phyloP scores from a whole-genome alignment of 2,888 invertebrate species.

The Phasia obesa region DNA sequence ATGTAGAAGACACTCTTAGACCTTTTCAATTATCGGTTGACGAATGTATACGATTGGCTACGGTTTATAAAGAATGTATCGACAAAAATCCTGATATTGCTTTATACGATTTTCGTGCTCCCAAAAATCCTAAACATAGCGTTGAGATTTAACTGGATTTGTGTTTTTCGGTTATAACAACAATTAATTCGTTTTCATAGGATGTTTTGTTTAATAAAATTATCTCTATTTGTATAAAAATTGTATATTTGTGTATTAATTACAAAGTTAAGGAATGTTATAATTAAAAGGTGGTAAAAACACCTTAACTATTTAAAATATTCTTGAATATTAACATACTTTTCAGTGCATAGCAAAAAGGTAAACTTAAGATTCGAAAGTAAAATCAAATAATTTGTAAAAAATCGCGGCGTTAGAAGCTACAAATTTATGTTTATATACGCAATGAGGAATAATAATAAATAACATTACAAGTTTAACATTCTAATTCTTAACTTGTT shows the following conservation, averaged over 20 bases:
- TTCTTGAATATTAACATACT: no score
- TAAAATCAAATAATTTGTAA: no score
- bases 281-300: not conserved
- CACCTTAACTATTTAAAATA: no score
- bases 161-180: slow-evolving; percentile 22
- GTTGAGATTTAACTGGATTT: not conserved
- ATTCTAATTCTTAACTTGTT: no score
- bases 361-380: no score
- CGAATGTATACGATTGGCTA: slow-evolving; percentile 90
- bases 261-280: slow-evolving; percentile 4
- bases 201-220: slow-evolving; percentile 55
- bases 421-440: no score
- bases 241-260: slow-evolving; percentile 27
- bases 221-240: slow-evolving; percentile 28
- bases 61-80: slow-evolving; percentile 89
- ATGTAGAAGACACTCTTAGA: slow-evolving; percentile 87
- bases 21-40: slow-evolving; percentile 90
- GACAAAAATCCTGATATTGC: slow-evolving; percentile 86
- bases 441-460: no score
- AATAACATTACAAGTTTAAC: no score
- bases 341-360: no score
- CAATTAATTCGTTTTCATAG: slow-evolving; percentile 41
- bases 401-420: no score
- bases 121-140: slow-evolving; percentile 70
- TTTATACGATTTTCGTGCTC: slow-evolving; percentile 88